A percentile compares a stretch with the other conserved stretches of the same genome.
These are phyloP conservation scores for Hemiprocne comata DNA, from an alignment of 2,113 vertebrate species.

Conservation along the genomic window DNA sequence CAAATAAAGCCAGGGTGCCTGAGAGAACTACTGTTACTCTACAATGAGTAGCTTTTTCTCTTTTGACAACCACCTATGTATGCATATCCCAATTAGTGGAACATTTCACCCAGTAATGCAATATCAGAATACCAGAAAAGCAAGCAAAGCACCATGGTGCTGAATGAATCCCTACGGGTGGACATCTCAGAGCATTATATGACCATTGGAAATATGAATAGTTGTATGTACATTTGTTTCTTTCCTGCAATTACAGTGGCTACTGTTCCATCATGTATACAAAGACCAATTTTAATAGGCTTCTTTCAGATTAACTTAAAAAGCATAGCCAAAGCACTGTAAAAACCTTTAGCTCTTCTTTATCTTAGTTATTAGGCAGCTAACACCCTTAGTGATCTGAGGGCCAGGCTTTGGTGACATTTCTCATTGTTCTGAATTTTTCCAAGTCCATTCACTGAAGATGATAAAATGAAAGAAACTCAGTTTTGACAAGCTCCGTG, in stretches of 20 bases:
- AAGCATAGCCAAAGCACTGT: background rate
- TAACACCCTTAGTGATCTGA: background rate
- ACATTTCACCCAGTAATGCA: background rate
- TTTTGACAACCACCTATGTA: background rate
- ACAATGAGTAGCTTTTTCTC: background rate
- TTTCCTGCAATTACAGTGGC: background rate
- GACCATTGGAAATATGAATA: background rate
- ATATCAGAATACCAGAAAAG: background rate
- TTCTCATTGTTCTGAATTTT: background rate
- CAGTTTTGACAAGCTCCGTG: background rate
- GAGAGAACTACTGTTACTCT: background rate
- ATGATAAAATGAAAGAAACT: background rate
- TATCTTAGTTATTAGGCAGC: background rate
- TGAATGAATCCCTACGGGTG: background rate
- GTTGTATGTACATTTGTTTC: background rate
- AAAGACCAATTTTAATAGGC: background rate
- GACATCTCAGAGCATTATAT: background rate
- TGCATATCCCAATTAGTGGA: background rate
- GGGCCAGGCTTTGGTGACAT: background rate
- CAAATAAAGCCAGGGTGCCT: fast-evolving
- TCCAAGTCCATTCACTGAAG: background rate
- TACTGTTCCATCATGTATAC: background rate
- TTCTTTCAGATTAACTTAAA: background rate
- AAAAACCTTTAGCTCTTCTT: background rate
- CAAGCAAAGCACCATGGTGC: background rate